Evolutionary conservation across 2,797 vertebrate species (phyloP).

Genomic region (Ceryle rudis): DNA sequence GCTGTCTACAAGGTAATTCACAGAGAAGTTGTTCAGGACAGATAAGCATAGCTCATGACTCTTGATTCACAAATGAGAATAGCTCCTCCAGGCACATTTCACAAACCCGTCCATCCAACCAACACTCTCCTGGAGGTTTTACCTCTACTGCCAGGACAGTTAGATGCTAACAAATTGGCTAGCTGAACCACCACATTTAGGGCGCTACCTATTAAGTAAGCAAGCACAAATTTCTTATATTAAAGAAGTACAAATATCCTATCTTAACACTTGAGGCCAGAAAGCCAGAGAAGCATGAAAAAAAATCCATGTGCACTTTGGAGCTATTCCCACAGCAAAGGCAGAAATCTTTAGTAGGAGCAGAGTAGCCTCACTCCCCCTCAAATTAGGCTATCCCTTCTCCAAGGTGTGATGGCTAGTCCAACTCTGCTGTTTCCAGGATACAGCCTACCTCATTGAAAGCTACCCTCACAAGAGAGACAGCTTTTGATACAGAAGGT

Average conservation of each 20-base stretch:
- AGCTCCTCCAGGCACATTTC: neutral
- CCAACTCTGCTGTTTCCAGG: neutral
- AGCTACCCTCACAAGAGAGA: neutral
- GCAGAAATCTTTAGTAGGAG: neutral
- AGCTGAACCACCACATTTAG: neutral
- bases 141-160: neutral
- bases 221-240: neutral
- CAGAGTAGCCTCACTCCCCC: neutral
- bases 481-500: neutral
- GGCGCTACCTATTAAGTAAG: neutral
- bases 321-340: neutral
- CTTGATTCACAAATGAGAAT: neutral
- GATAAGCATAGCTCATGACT: neutral
- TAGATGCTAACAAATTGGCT: neutral
- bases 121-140: neutral
- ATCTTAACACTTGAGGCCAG: neutral
- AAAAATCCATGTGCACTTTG: neutral
- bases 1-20: neutral
- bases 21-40: neutral
- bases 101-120: neutral
- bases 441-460: neutral
- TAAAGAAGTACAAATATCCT: neutral
- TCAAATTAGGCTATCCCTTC: neutral
- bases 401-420: accelerated
- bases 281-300: neutral